Base-by-base conservation (phyloP, 1,140 invertebrate species). In the Leptinotarsa texana region DNA sequence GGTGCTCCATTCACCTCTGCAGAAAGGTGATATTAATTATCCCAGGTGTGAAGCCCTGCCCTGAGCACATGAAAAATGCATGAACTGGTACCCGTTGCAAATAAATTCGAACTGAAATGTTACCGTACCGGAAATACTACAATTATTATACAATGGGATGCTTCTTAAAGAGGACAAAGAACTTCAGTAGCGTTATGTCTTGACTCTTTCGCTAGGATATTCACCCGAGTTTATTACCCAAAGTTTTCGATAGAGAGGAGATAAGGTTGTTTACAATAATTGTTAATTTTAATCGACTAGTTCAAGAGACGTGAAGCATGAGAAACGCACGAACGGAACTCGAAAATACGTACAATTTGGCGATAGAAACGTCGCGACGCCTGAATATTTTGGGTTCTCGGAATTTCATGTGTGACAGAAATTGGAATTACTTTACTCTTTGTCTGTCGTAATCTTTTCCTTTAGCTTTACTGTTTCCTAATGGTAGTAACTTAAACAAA, bases 91-190 rank as follows among this genome's bases (percentile, higher is more conserved):
- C 33, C 8, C 33, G 33, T 42, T 8, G 63, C 63, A 66, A 47
- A 42, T 8, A 47, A 68, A 68, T 27, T 47, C 42, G 66, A 68
- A 68, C 24, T 68, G 42, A 68, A 68, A 68, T 68, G 66, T 68
- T 68, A 33, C 42, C 24, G 18, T 47, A 47, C 27, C 66, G 66
- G 66, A 68, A 68, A 68, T 68, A 68, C 66, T 18, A 68, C 66
- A 68, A 68, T 68, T 47, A 49, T 68, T 68, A 47, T 68, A 68
- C 66, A 68, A 68, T 68, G 33, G 42, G 66, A 68, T 47, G 66
- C 66, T 33, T 68, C n/a, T 68, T 68, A 68, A 18, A 33, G 66
- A 42, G 33, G 66, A 42, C 66, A 66, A 66, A 66, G 66, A 68
- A 68, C 66, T 68, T 33, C 42, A 15, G n/a, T 68, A 68, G n/a